A percentile compares a stretch with the other conserved stretches of the same genome.
These are phyloP conservation scores for Ardeotis arabs DNA, from an alignment of 2,113 vertebrate genomes.

Conservation along the genomic window DNA sequence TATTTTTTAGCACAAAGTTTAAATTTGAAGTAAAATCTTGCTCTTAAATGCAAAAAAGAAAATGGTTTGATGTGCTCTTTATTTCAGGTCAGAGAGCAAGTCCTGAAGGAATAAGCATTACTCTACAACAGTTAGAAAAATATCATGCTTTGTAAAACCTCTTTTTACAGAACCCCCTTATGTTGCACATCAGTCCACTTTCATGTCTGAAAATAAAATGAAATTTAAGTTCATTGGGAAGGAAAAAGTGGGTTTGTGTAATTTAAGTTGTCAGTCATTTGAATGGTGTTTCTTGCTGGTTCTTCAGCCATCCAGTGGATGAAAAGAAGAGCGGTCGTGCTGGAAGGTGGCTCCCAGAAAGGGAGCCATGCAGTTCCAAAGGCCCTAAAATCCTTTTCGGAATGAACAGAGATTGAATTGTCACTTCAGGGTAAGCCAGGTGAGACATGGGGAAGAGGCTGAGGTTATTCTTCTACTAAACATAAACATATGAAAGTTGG, in stretches of 20 bases:
- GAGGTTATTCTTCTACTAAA: not conserved
- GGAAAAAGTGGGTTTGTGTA: not conserved
- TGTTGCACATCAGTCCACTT: not conserved
- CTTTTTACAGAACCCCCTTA: not conserved
- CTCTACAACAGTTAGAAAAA: not conserved
- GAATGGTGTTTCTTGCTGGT: not conserved
- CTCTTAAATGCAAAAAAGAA: not conserved
- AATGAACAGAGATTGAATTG: not conserved
- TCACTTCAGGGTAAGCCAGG: not conserved
- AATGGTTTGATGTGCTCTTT: not conserved
- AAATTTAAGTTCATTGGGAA: not conserved
- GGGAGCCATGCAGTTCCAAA: not conserved
- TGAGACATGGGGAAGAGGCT: not conserved
- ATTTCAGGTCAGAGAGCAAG: not conserved
- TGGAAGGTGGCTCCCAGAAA: not conserved
- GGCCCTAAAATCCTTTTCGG: not conserved
- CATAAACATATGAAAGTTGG: not conserved
- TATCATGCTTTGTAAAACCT: not conserved
- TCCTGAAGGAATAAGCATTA: not conserved
- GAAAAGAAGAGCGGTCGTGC: not conserved
- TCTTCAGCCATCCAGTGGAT: not conserved
- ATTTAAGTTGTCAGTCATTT: not conserved
- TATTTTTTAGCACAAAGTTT: not conserved
- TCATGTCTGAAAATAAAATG: not conserved
- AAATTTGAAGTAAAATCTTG: not conserved